Evolutionary conservation across 2,888 invertebrate genomes (phyloP).

Genomic region (Xestia xanthographa): DNA sequence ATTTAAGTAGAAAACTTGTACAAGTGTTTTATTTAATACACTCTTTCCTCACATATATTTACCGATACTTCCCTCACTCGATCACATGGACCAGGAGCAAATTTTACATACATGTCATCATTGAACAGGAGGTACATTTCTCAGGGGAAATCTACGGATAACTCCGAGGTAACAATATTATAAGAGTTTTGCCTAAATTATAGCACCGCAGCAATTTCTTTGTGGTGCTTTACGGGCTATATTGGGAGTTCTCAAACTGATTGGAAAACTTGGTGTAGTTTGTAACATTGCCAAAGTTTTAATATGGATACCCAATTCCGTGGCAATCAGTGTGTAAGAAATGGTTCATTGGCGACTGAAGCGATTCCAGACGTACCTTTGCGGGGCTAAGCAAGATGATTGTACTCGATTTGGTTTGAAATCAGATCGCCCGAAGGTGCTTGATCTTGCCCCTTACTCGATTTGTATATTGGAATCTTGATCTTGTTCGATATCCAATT

Average conservation of each 20-base stretch:
- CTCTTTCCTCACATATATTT: conserved; percentile 28
- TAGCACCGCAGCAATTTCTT: conserved; percentile 46
- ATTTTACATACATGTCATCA: conserved; percentile 63
- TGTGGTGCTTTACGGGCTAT: conserved; percentile 31
- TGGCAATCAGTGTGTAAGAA: conserved; percentile 41
- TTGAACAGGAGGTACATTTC: conserved; percentile 58
- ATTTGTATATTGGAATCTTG: conserved; percentile 39
- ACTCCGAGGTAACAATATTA: conserved; percentile 65
- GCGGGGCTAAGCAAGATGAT: conserved; percentile 16
- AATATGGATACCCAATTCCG: conserved; percentile 32
- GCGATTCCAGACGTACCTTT: neutral
- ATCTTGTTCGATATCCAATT: conserved; percentile 32
- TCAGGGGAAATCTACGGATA: conserved; percentile 66
- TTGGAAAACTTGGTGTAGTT: conserved; percentile 56
- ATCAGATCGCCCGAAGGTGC: conserved; percentile 14
- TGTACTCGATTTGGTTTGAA: conserved; percentile 22
- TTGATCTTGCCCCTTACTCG: conserved; percentile 7
- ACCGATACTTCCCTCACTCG: conserved; percentile 52
- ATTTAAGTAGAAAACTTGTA: neutral
- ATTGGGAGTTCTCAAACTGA: conserved; percentile 48
- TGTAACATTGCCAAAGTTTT: conserved; percentile 55
- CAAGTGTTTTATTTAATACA: neutral
- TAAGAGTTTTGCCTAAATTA: conserved; percentile 69
- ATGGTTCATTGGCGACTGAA: conserved; percentile 21
- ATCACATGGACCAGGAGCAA: conserved; percentile 50